Evolutionary conservation across 2,797 vertebrate species (phyloP).

Genomic region (Melanogrammus aeglefinus): DNA sequence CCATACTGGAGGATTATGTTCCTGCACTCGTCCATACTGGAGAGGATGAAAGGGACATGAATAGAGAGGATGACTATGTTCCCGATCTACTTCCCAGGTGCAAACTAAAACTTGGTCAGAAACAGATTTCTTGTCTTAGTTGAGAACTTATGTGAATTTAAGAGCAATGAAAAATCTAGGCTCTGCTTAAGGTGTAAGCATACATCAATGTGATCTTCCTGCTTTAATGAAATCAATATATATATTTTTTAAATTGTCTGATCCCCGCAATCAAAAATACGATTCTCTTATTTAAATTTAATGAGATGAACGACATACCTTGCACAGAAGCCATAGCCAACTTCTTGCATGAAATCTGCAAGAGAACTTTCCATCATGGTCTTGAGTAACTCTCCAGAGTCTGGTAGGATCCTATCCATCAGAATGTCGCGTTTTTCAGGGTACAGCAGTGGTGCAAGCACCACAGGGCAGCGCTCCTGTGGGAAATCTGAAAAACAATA

Average conservation of each 20-base stretch:
- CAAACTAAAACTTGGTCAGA: background rate
- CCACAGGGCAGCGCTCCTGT: conserved; percentile 99
- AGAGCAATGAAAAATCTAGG: background rate
- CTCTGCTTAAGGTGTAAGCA: background rate
- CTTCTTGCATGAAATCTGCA: conserved; percentile 99
- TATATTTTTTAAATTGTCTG: no score
- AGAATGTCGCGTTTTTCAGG: conserved; percentile 99
- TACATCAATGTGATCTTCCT: background rate
- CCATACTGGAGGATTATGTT: conserved; percentile 98
- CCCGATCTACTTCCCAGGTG: background rate
- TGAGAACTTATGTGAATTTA: background rate
- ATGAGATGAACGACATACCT: conserved; percentile 71
- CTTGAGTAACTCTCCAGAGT: conserved; percentile 99
- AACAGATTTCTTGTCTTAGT: background rate
- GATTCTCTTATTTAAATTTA: background rate
- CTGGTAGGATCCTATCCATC: conserved; percentile 99
- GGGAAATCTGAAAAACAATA: conserved; percentile 88
- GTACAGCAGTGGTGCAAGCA: conserved; percentile 99
- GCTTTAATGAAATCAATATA: background rate
- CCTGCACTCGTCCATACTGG: conserved; percentile 97
- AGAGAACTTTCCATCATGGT: conserved; percentile 99
- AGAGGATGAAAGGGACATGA: conserved; percentile 1
- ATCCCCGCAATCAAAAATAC: background rate
- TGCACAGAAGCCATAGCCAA: conserved; percentile 98
- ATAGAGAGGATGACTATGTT: background rate